Percentiles rank a stretch among this genome's conserved stretches.
These are phyloP conservation scores for Phalanger gymnotis DNA, from an alignment of 2,797 vertebrate species.

Conservation along the genomic window DNA sequence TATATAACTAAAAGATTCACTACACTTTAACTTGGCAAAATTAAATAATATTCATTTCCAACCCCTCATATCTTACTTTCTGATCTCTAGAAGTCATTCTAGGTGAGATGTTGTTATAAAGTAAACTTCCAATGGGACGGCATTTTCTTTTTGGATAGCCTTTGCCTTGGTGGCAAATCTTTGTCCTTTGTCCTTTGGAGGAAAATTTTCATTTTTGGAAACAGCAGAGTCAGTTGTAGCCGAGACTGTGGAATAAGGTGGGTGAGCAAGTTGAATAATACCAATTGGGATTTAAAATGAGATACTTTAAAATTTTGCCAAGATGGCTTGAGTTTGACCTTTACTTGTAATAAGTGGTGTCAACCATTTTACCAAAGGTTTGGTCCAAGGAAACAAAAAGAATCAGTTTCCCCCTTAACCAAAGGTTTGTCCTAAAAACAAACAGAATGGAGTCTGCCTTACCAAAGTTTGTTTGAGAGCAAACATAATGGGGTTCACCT, in stretches of 20 bases:
- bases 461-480: too few species aligned
- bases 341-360: constrained; percentile 36
- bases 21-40: neutral
- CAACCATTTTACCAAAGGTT: too few species aligned
- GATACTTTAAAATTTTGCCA: constrained; percentile 18
- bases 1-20: neutral
- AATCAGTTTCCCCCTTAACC: too few species aligned
- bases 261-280: neutral
- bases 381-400: too few species aligned
- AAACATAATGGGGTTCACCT: too few species aligned
- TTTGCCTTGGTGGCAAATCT: neutral
- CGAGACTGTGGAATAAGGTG: neutral
- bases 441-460: too few species aligned
- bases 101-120: neutral
- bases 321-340: neutral
- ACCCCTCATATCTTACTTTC: neutral
- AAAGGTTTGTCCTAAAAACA: too few species aligned
- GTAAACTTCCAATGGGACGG: neutral
- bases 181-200: neutral
- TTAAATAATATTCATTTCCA: neutral
- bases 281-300: neutral
- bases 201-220: neutral
- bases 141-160: neutral
- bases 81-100: neutral
- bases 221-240: neutral